Evolutionary conservation across 2,797 vertebrate species (phyloP), one percentile per base, ranked within the genome.

Genomic region (Tenualosa thibaudeaui): DNA sequence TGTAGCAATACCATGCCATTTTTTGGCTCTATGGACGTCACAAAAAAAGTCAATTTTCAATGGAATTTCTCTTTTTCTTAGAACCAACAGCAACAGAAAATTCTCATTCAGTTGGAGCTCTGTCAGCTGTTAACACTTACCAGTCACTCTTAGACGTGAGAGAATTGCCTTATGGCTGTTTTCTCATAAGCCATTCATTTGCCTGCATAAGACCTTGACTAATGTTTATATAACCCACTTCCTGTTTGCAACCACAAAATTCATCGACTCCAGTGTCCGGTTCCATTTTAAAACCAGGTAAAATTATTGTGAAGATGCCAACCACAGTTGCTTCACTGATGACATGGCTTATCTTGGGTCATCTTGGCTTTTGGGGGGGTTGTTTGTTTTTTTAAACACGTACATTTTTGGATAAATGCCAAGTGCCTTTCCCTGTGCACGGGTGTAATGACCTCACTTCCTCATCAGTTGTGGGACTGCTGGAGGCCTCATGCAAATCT

Each of bases 181-280:
- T 78, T 78, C 40, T 40, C 40, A 78, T 78, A 43, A 78, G 37
- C 17, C 71, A 46, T 78, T 43, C 17, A 46, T 78, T 43, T 78
- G 37, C 71, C 37, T 37, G 37, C 31, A 13, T 15, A 37, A 75
- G 68, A 40, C 68, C 37, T 40, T 43, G 71, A 78, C 37, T 78
- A 17, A 46, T 78, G 71, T 78, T 78, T 78, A 78, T 6, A 78
- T 46, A 78, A 46, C 37, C 37, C 71, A 78, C 40, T 22, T 78
- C 71, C 71, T 78, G 71, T 78, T 46, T 43, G 7, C 40, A 78
- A 78, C 19, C 71, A 78, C 17, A 78, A 46, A 6, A 22, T 22
- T 3, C 71, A 78, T 46, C 37, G 31, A 19, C 68, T 37, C 24
- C 26, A 78, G 17, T 6, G 68, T 5, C 68, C 13, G 5, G 17